These are phyloP conservation scores for Drosophila funebris DNA, from an alignment of 1,140 invertebrate genomes.

Conservation along the genomic window DNA sequence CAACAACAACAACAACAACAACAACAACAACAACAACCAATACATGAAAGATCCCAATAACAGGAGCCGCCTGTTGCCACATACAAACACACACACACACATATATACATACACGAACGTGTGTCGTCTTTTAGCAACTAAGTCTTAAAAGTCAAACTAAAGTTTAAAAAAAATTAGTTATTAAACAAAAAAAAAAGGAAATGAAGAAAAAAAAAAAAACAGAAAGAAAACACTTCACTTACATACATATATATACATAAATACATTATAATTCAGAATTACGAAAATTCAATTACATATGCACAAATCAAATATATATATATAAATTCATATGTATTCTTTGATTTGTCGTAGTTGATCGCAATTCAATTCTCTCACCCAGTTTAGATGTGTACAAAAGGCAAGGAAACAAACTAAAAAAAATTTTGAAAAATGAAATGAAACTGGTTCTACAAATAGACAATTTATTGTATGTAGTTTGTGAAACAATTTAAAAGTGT, in stretches of 20 bases:
- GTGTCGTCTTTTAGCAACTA: slow-evolving; percentile 58
- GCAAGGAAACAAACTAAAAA: slow-evolving; percentile 9
- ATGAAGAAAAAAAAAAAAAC: slow-evolving; percentile 16
- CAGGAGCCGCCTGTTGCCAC: slow-evolving; percentile 26
- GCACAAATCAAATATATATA: slow-evolving; percentile 44
- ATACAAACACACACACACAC: slow-evolving; percentile 9
- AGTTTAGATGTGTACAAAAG: slow-evolving; percentile 68
- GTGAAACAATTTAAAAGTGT: slow-evolving; percentile 41
- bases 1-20: neutral
- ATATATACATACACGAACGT: too few species aligned
- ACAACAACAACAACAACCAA: slow-evolving; percentile 1
- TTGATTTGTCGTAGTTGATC: slow-evolving; percentile 42
- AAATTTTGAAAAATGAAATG: neutral
- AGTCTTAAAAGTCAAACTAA: slow-evolving; percentile 79
- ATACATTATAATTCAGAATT: slow-evolving; percentile 39
- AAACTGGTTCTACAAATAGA: slow-evolving; percentile 44
- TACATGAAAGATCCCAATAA: slow-evolving; percentile 22
- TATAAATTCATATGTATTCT: slow-evolving; percentile 43
- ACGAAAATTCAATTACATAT: slow-evolving; percentile 26
- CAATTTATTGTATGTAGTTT: slow-evolving; percentile 45
- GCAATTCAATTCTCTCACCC: slow-evolving; percentile 39
- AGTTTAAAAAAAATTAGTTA: slow-evolving; percentile 65
- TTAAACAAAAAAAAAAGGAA: slow-evolving; percentile 1
- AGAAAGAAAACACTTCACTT: slow-evolving; percentile 31
- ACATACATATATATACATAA: slow-evolving; percentile 31